Evolutionary conservation across 1,140 invertebrate genomes (phyloP), one percentile per base, ranked within the genome.

Genomic region (Mya arenaria): DNA sequence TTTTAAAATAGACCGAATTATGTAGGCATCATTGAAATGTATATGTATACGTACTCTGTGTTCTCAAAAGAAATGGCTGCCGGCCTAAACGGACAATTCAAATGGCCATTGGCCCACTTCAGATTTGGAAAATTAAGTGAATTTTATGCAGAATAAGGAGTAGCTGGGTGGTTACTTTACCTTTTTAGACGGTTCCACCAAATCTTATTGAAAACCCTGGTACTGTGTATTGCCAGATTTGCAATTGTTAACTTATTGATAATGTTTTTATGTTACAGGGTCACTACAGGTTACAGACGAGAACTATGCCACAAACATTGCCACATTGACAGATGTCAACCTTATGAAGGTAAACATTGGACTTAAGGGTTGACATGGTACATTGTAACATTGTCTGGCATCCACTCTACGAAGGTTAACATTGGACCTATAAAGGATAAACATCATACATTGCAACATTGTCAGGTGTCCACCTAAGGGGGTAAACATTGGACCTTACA

Each of bases 301-400:
- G 4, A 25, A 52, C n/a, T 80, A 80, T 80, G 77, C 77, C 23
- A 56, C 62, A 23, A 80, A 56, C 32, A 23, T 80, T 3, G 32
- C 77, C 32, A 80, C 34, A 17, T 30, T 80, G 6, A 69, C 77
- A 5, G 77, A 80, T 48, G 44, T 80, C 10, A 65, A 48, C 23
- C 41, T 69, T 10, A 80, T 62, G 30, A 69, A 80, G 52, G 77
- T 80, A 62, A 30, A 15, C 4, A 52, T 30, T 39, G 15, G 25
- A 4, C 4, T 19, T 63, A 19, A 19, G n/a, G n/a, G n/a, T n/a
- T n/a, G n/a, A n/a, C n/a, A n/a, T n/a, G n/a, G n/a, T n/a, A n/a
- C n/a, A n/a, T n/a, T n/a, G n/a, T n/a, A n/a, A n/a, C n/a, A n/a
- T n/a, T n/a, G n/a, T n/a, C n/a, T n/a, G n/a, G n/a, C n/a, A n/a